These are phyloP conservation scores for Parotia lawesii DNA, from an alignment of 2,113 vertebrate genomes.

Conservation along the genomic window DNA sequence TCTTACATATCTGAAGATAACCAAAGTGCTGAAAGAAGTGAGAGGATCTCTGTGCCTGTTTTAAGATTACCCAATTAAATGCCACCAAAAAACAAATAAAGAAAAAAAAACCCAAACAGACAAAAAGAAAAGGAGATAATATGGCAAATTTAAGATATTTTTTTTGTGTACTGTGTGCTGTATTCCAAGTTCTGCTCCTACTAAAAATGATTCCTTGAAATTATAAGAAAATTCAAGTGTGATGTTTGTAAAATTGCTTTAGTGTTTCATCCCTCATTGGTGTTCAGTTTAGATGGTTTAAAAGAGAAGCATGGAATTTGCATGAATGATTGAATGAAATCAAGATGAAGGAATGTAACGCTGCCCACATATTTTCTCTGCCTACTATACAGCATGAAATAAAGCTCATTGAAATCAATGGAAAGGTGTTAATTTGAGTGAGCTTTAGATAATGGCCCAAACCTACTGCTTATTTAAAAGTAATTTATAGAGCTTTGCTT, in stretches of 20 bases:
- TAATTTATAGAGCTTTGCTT: neutral
- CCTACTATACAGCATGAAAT: neutral
- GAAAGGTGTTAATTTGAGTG: neutral
- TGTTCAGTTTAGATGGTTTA: neutral
- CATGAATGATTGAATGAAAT: neutral
- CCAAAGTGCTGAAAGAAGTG: neutral
- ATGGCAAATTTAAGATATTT: neutral
- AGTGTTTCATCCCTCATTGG: neutral
- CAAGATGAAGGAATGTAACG: neutral
- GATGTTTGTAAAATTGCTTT: neutral
- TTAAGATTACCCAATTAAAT: neutral
- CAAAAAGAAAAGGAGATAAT: neutral
- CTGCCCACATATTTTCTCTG: neutral
- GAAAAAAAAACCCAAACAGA: accelerated
- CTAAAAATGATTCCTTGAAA: neutral
- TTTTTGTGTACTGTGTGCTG: neutral
- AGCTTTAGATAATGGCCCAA: neutral
- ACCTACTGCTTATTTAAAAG: neutral
- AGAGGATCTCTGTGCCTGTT: neutral
- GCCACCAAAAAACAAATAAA: neutral
- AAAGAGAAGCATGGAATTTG: neutral
- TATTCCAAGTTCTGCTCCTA: neutral
- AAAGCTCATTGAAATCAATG: neutral
- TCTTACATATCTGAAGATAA: neutral
- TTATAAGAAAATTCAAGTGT: neutral